Conservation (phyloP, 2,888 invertebrate species). For the Bimastos eiseni region DNA sequence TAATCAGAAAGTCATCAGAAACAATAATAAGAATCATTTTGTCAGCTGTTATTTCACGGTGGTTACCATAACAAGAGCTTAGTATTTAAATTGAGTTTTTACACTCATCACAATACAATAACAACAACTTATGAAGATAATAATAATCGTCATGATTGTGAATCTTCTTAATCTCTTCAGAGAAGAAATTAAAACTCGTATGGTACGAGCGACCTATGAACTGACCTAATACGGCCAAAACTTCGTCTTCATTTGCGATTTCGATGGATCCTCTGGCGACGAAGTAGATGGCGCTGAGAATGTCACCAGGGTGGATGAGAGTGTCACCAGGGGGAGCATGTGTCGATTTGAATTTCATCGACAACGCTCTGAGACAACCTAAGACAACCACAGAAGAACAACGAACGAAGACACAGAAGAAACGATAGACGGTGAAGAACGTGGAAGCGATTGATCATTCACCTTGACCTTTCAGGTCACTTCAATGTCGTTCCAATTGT, state of each 20-base stretch:
- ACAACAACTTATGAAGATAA: too few species aligned
- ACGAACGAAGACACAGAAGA: not conserved
- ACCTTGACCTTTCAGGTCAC: too few species aligned
- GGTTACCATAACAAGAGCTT: too few species aligned
- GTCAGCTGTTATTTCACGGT: too few species aligned
- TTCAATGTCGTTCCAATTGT: too few species aligned
- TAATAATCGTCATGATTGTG: too few species aligned
- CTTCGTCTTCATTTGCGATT: conserved; percentile 55
- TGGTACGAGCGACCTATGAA: too few species aligned
- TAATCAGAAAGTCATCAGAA: not conserved
- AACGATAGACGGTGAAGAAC: not conserved
- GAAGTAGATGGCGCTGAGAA: conserved; percentile 60
- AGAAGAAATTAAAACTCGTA: too few species aligned
- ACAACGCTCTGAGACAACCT: conserved; percentile 60
- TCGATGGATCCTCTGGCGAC: conserved; percentile 62
- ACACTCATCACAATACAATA: too few species aligned
- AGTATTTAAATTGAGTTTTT: too few species aligned
- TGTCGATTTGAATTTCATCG: conserved; percentile 61
- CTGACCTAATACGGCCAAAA: conserved; percentile 61
- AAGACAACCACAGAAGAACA: conserved; percentile 25
- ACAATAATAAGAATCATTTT: not conserved
- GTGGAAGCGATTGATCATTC: too few species aligned
- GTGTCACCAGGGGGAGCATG: conserved; percentile 63
- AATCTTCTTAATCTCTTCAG: too few species aligned
- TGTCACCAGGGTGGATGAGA: conserved; percentile 61